These are phyloP conservation scores for Pachypeltis micranthus DNA, from an alignment of 1,140 invertebrate species.

Conservation along the genomic window DNA sequence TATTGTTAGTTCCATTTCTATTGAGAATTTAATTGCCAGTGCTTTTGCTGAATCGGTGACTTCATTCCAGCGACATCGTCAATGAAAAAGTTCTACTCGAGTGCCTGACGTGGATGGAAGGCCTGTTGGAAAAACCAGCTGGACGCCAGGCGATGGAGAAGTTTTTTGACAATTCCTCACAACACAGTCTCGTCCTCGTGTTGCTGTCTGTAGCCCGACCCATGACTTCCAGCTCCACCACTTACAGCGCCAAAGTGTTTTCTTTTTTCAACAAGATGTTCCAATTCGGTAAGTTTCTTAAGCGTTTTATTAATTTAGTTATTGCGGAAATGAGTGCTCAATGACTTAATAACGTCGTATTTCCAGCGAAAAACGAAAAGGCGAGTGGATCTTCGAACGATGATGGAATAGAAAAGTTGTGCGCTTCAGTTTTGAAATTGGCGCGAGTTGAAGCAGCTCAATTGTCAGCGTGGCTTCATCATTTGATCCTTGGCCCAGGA, in stretches of 20 bases:
- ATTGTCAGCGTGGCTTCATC: constrained; percentile 55
- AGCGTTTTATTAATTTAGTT: neutral
- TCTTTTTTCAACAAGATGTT: constrained; percentile 72
- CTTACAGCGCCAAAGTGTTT: constrained; percentile 63
- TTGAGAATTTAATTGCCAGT: no score
- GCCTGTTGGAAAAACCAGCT: constrained; percentile 61
- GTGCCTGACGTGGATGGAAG: constrained; percentile 70
- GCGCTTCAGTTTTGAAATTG: constrained; percentile 52
- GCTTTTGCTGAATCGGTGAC: no score
- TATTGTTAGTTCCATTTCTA: neutral
- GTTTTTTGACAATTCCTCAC: constrained; percentile 51
- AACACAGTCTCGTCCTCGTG: constrained; percentile 51
- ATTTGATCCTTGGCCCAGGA: constrained; percentile 48
- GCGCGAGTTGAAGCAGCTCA: constrained; percentile 49
- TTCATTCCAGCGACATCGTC: constrained; percentile 40
- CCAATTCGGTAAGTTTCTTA: constrained; percentile 50
- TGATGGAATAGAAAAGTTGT: constrained; percentile 53
- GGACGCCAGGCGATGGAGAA: constrained; percentile 68
- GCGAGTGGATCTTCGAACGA: constrained; percentile 35
- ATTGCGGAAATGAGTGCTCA: no score
- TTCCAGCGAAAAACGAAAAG: constrained; percentile 40
- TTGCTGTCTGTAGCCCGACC: constrained; percentile 58
- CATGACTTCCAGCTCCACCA: constrained; percentile 43
- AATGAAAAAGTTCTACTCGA: constrained; percentile 56
- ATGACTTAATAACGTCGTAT: no score